Evolutionary conservation across 1,140 invertebrate genomes (phyloP).

Genomic region (Pseudomyrmex cubaensis): DNA sequence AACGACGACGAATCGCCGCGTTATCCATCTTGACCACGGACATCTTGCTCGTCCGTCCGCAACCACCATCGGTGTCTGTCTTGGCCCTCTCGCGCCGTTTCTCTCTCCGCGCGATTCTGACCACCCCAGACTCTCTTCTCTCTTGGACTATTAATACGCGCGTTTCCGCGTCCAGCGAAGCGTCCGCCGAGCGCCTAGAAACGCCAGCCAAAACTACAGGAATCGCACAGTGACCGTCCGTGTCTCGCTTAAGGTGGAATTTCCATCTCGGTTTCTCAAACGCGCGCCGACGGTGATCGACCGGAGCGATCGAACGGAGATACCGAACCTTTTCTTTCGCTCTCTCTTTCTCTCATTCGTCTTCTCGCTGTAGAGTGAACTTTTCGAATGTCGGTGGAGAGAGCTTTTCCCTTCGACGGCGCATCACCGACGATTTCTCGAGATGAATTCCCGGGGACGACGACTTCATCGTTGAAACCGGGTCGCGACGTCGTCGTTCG

Average conservation of each 20-base stretch:
- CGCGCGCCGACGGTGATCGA: slow-evolving; percentile 46
- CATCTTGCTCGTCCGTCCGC: slow-evolving; percentile 4
- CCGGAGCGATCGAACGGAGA: slow-evolving; percentile 38
- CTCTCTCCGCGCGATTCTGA: slow-evolving; percentile 48
- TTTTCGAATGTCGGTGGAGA: slow-evolving; percentile 45
- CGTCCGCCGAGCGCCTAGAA: slow-evolving; percentile 55
- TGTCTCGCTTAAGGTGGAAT: slow-evolving; percentile 58
- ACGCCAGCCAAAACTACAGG: slow-evolving; percentile 65
- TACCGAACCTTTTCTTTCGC: slow-evolving; percentile 18
- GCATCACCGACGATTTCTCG: slow-evolving; percentile 56
- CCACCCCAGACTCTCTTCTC: slow-evolving; percentile 68
- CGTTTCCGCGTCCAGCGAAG: slow-evolving; percentile 76
- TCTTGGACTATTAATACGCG: slow-evolving; percentile 78
- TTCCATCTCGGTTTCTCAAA: slow-evolving; percentile 23
- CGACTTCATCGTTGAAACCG: slow-evolving; percentile 40
- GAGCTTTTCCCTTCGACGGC: slow-evolving; percentile 42
- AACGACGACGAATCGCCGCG: neutral
- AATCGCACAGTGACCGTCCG: slow-evolving; percentile 55
- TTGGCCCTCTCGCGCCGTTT: neutral
- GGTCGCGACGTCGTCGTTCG: slow-evolving; percentile 3
- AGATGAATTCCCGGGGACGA: slow-evolving; percentile 27
- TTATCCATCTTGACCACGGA: slow-evolving; percentile 32
- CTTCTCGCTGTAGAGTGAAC: slow-evolving; percentile 30
- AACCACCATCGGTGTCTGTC: slow-evolving; percentile 32
- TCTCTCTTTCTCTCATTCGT: no score